phyloP scores from a whole-genome alignment of 2,797 vertebrate species.

The Lindbergichthys nudifrons region DNA sequence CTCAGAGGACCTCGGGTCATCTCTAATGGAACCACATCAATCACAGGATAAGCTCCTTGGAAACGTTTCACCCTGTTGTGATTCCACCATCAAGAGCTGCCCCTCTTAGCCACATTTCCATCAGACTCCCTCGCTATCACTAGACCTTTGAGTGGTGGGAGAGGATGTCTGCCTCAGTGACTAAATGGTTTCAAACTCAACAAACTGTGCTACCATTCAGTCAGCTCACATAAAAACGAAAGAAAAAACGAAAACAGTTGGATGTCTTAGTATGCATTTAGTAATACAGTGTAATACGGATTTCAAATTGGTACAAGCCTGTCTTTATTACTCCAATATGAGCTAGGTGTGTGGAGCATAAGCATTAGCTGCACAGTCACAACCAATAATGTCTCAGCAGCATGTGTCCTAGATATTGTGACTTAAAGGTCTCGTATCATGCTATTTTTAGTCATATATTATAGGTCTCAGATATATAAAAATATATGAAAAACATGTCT shows the following conservation, averaged over 20 bases:
- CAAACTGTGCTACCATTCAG: slow-evolving; percentile 43
- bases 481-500: no score
- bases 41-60: slow-evolving; percentile 66
- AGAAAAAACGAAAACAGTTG: slow-evolving; percentile 6
- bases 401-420: slow-evolving; percentile 18
- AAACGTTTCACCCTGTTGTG: slow-evolving; percentile 56
- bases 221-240: slow-evolving; percentile 39
- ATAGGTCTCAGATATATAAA: no score
- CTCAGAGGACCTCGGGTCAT: slow-evolving; percentile 50
- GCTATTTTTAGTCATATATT: no score
- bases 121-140: slow-evolving; percentile 25
- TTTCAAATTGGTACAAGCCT: slow-evolving; percentile 67
- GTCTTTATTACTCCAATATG: slow-evolving; percentile 68
- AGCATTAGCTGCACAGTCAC: slow-evolving; percentile 42
- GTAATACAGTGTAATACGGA: slow-evolving; percentile 59
- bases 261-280: slow-evolving; percentile 66
- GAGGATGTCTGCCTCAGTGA: slow-evolving; percentile 35
- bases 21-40: slow-evolving; percentile 71
- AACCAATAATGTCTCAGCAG: slow-evolving; percentile 41
- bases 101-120: slow-evolving; percentile 35
- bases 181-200: slow-evolving; percentile 52
- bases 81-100: slow-evolving; percentile 45
- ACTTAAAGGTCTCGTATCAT: slow-evolving; percentile 22
- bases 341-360: slow-evolving; percentile 48
- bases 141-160: slow-evolving; percentile 37